Percentiles rank a stretch among this genome's conserved stretches.
Evolutionary conservation across 2,888 invertebrate species (phyloP).

Genomic region (Laspeyria flexula): DNA sequence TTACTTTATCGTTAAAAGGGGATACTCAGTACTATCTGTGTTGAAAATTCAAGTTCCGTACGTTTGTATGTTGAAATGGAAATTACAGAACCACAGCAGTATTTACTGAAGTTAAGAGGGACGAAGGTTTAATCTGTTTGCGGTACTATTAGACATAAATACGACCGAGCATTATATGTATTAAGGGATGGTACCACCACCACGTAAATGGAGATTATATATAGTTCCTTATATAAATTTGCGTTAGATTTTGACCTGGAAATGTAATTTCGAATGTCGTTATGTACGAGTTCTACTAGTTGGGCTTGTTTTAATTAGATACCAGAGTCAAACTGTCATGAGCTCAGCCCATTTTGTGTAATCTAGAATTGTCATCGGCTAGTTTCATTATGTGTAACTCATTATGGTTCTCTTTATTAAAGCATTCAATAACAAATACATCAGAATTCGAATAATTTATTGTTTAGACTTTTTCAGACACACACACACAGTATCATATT

Average conservation of each 20-base stretch:
- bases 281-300: slow-evolving; percentile 14
- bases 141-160: slow-evolving; percentile 48
- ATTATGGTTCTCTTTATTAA: too few species aligned
- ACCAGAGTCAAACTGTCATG: slow-evolving; percentile 9
- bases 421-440: too few species aligned
- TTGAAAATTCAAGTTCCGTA: slow-evolving; percentile 65
- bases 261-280: slow-evolving; percentile 34
- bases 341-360: neutral
- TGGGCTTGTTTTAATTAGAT: slow-evolving; percentile 25
- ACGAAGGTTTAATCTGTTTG: slow-evolving; percentile 52
- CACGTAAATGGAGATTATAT: slow-evolving; percentile 27
- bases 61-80: slow-evolving; percentile 49
- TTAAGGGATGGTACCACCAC: slow-evolving; percentile 29
- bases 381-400: neutral
- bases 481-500: too few species aligned
- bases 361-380: neutral
- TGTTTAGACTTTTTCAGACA: too few species aligned
- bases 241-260: slow-evolving; percentile 30
- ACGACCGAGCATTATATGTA: slow-evolving; percentile 44
- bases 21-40: slow-evolving; percentile 56
- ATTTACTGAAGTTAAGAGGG: slow-evolving; percentile 50
- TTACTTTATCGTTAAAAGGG: slow-evolving; percentile 71
- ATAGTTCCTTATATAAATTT: slow-evolving; percentile 25
- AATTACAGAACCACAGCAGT: slow-evolving; percentile 47
- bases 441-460: too few species aligned